Evolutionary conservation across 2,113 vertebrate species (phyloP).

Genomic region (Phocoena sinus): DNA sequence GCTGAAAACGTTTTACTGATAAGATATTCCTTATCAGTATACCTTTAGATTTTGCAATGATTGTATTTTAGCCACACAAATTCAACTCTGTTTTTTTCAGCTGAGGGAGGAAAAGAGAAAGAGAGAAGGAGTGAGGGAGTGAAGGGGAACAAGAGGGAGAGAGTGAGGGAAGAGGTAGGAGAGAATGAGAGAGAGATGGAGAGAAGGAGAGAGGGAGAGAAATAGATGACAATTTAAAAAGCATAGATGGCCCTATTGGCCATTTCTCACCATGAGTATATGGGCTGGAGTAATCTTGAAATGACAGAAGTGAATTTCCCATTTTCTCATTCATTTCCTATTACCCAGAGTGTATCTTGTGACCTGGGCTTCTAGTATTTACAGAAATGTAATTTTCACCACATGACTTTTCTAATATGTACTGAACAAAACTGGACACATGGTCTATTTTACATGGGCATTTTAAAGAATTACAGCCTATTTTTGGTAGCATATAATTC

Average conservation of each 20-base stretch:
- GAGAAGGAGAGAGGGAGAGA: background rate
- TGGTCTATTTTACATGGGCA: background rate
- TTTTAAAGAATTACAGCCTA: slow-evolving; percentile 5
- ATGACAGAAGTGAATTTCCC: background rate
- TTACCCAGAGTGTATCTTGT: background rate
- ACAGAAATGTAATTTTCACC: background rate
- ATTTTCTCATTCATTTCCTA: background rate
- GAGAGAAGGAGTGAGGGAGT: background rate
- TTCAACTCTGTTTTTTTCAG: background rate
- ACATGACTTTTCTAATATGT: background rate
- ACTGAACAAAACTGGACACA: background rate
- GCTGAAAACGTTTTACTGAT: background rate
- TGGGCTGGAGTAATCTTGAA: background rate
- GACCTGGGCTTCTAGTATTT: background rate
- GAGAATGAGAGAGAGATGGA: background rate
- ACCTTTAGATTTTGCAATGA: background rate
- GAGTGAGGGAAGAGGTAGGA: background rate
- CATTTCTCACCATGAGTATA: background rate
- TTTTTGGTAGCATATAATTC: background rate
- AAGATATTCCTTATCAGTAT: background rate
- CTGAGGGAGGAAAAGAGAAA: background rate
- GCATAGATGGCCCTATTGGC: background rate
- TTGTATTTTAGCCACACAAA: background rate
- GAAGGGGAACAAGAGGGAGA: background rate
- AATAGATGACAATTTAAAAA: background rate